Evolutionary conservation across 2,888 invertebrate species (phyloP).

Genomic region (Colletes collaris): DNA sequence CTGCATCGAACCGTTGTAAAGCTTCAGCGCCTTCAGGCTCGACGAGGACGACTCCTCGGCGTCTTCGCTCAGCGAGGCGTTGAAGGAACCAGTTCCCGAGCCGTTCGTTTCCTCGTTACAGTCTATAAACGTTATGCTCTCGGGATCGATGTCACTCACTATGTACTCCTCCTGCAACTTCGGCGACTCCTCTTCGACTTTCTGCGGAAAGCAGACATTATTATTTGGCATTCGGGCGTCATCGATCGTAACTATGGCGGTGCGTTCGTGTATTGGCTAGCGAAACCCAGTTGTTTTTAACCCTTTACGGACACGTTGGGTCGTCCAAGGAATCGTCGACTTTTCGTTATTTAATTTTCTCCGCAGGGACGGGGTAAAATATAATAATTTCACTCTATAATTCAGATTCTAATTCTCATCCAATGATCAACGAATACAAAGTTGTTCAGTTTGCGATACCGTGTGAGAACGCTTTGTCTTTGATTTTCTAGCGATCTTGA

Average conservation of each 20-base stretch:
- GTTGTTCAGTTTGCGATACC: too few relatives aligned
- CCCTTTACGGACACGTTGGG: too few relatives aligned
- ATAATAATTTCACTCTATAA: too few relatives aligned
- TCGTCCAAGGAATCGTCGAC: too few relatives aligned
- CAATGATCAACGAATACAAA: too few relatives aligned
- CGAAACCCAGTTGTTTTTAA: background rate
- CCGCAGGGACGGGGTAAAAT: too few relatives aligned
- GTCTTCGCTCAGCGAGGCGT: conserved; percentile 72
- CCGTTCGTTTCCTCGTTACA: conserved; percentile 73
- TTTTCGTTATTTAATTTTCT: too few relatives aligned
- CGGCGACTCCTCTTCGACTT: conserved; percentile 62
- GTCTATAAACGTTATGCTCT: conserved; percentile 72
- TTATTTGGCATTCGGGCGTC: background rate
- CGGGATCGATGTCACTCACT: conserved; percentile 76
- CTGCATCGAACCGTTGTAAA: conserved; percentile 55
- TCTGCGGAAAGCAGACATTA: conserved; percentile 56
- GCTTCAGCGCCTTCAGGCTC: conserved; percentile 66
- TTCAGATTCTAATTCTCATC: too few relatives aligned
- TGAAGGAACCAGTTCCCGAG: conserved; percentile 71
- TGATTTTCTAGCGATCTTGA: too few relatives aligned
- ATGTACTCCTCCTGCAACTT: conserved; percentile 75
- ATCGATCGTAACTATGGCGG: too few relatives aligned
- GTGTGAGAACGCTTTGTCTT: too few relatives aligned
- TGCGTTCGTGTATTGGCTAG: background rate
- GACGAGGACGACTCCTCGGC: conserved; percentile 72